These are phyloP conservation scores for Sterna hirundo DNA, from an alignment of 2,113 vertebrate genomes.

Conservation along the genomic window DNA sequence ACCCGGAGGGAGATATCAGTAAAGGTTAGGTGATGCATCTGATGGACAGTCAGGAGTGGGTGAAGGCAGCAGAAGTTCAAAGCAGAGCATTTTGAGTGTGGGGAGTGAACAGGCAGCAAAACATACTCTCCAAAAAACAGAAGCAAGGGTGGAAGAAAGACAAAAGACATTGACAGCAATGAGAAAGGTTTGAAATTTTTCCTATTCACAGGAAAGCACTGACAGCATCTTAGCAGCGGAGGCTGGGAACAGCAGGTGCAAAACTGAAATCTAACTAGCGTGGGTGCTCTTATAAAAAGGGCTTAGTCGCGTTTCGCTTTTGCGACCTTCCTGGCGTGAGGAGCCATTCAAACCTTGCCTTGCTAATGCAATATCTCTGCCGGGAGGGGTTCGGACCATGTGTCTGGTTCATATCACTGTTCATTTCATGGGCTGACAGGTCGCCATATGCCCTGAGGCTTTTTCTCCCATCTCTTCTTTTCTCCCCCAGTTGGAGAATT, in stretches of 20 bases:
- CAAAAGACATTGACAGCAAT: not conserved
- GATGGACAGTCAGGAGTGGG: not conserved
- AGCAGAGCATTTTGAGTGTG: not conserved
- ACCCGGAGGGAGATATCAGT: not conserved
- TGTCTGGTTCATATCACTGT: not conserved
- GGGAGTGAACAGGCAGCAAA: not conserved
- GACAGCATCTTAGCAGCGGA: not conserved
- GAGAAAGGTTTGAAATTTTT: not conserved
- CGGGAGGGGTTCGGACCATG: not conserved
- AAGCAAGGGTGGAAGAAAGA: not conserved
- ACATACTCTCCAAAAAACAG: not conserved
- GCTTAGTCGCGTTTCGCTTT: not conserved
- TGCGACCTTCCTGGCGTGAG: not conserved
- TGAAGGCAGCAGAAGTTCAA: not conserved
- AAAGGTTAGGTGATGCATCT: not conserved
- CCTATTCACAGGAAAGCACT: not conserved
- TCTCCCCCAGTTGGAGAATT: not conserved
- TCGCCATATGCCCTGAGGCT: not conserved
- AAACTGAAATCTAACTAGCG: not conserved
- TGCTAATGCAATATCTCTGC: not conserved
- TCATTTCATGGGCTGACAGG: not conserved
- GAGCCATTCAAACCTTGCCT: not conserved
- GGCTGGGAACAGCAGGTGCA: not conserved
- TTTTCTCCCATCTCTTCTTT: not conserved
- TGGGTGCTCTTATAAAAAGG: not conserved